Base-by-base conservation (phyloP, 2,888 invertebrate genomes). In the Polyommatus iphigenia region DNA sequence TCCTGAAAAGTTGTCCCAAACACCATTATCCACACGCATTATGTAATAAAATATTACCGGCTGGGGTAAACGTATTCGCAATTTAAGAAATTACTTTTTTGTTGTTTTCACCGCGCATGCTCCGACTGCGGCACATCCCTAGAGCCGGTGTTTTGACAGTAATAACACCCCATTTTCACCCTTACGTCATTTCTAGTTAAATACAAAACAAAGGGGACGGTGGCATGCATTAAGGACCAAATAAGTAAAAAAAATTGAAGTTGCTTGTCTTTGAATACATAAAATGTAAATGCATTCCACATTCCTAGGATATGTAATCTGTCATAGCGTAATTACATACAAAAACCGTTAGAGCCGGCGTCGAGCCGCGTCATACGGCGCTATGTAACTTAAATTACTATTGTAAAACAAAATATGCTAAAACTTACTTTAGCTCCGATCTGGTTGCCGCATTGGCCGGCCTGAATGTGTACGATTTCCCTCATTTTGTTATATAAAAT, bases 361-460 rank as follows among this genome's bases (percentile, higher is more conserved):
- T 71, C 50, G 77, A 13, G 7, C 15, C 71, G 54, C 54, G 46
- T 71, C 71, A 71, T 71, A 71, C 29, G 46, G 15, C 50, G 18
- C 54, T 54, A 7, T n/a, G 59, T 59, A 20, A 59, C 13, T 67
- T 29, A 24, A 67, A 67, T 24, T 15, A 77, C 18, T 20, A 29
- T 20, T 77, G 46, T 18, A 24, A 67, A 6, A 29, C 29, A 24
- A 46, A 20, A 71, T 18, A 32, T n/a, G 1, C 6, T 18, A 59
- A 29, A 72, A 85, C 85, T 87, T 86, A 94, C 94, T 92, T 94
- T 94, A 85, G 94, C 94, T 91, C 97, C 97, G 87, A 97, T 97
- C 94, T 97, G 97, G 94, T 97, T 97, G 82, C 97, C 97, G 94
- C 97, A 97, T 89, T 97, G 97, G 85, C 97, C 97, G 87, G 96